These are phyloP conservation scores for Drosophila bunnanda DNA, from an alignment of 2,888 invertebrate genomes.

Conservation along the genomic window DNA sequence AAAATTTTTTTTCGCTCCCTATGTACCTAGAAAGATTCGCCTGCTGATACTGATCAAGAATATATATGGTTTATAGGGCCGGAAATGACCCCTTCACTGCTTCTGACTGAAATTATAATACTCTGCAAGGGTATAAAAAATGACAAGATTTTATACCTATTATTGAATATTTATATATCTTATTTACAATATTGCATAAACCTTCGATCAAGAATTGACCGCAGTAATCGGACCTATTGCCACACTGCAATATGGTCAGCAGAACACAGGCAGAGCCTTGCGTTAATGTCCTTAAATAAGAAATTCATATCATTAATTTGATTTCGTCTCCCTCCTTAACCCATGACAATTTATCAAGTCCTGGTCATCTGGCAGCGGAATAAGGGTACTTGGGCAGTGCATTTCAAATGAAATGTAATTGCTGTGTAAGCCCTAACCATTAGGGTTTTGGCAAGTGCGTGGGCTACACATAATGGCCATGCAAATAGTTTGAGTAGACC, in stretches of 20 bases:
- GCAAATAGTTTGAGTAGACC: constrained; percentile 38
- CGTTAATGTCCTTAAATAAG: constrained; percentile 71
- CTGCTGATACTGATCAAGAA: too few relatives aligned
- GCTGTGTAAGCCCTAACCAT: constrained; percentile 48
- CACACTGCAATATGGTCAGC: constrained; percentile 24
- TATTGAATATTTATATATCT: too few relatives aligned
- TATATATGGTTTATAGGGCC: too few relatives aligned
- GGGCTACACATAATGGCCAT: constrained; percentile 35
- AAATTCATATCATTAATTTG: constrained; percentile 77
- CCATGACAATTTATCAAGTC: constrained; percentile 56
- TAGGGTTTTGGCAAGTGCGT: constrained; percentile 32
- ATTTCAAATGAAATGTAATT: constrained; percentile 65
- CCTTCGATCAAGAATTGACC: background rate
- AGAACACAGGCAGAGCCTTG: constrained; percentile 24
- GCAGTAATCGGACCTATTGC: background rate
- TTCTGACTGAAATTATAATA: too few relatives aligned
- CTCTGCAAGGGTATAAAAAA: too few relatives aligned
- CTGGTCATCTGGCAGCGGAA: constrained; percentile 5
- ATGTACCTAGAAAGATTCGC: too few relatives aligned
- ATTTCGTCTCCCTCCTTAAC: constrained; percentile 31
- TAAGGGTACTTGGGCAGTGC: constrained; percentile 28
- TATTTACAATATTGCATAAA: background rate
- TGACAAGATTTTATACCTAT: too few relatives aligned
- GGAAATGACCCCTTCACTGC: too few relatives aligned
- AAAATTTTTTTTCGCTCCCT: too few relatives aligned